Percentiles rank a stretch among this genome's conserved stretches.
Evolutionary conservation across 1,140 invertebrate species (phyloP).

Genomic region (Caenorhabditis brenneri): DNA sequence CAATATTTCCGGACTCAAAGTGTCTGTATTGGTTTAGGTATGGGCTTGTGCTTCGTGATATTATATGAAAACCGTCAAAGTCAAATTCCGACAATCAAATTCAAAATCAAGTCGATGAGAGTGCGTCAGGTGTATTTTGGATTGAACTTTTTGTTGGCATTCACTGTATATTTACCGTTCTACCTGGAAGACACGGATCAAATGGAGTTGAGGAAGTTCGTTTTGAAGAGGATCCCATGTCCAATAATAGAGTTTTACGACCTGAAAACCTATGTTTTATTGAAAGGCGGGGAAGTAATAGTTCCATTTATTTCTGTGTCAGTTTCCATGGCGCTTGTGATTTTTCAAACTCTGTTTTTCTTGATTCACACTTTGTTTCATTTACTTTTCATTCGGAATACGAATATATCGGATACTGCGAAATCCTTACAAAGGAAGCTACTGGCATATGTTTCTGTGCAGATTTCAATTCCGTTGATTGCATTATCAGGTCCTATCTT

Average conservation of each 20-base stretch:
- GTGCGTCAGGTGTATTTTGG: background rate
- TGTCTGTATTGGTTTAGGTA: too few relatives aligned
- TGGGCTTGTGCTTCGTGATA: background rate
- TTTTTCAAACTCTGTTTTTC: background rate
- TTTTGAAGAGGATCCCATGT: background rate
- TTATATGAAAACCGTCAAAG: conserved; percentile 10
- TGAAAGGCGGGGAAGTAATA: background rate
- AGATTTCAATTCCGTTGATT: background rate
- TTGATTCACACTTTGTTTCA: background rate
- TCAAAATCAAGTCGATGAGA: background rate
- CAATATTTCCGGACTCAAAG: too few relatives aligned
- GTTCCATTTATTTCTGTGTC: background rate
- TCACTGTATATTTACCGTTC: background rate
- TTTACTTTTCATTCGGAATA: background rate
- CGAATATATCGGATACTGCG: background rate
- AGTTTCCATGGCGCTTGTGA: background rate
- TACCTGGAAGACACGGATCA: conserved; percentile 7
- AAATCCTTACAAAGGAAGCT: background rate
- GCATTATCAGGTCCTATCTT: background rate
- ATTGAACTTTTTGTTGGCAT: background rate
- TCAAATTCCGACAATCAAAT: conserved; percentile 15
- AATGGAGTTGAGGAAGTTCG: background rate
- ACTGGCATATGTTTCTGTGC: background rate
- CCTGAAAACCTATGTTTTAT: background rate
- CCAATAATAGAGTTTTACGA: conserved; percentile 1